phyloP scores from a whole-genome alignment of 2,797 vertebrate genomes.

The Gymnocypris eckloni region DNA sequence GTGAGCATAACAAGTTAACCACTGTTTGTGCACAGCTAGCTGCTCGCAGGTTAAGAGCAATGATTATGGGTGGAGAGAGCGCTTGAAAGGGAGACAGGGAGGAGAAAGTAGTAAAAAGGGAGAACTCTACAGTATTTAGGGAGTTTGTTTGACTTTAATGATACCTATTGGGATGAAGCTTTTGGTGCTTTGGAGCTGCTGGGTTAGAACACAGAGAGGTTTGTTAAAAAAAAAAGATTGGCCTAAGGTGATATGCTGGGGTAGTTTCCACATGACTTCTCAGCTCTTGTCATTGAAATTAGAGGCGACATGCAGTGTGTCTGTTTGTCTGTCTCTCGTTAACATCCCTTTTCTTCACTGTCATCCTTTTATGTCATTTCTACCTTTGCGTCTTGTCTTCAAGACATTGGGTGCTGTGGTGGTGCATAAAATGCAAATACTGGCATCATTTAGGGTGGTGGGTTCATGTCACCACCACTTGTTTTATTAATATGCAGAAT shows the following conservation, averaged over 20 bases:
- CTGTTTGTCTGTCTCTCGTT: slow-evolving; percentile 18
- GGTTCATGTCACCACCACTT: not conserved
- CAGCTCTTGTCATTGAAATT: slow-evolving; percentile 22
- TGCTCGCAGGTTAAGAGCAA: slow-evolving; percentile 11
- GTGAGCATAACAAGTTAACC: slow-evolving; percentile 8
- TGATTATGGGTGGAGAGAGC: slow-evolving; percentile 32
- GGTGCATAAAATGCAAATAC: not conserved
- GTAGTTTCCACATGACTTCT: slow-evolving; percentile 45
- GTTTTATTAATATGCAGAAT: not conserved
- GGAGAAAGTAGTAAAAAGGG: slow-evolving; percentile 43
- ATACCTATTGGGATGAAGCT: slow-evolving; percentile 73
- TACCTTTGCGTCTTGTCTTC: not conserved
- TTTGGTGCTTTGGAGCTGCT: slow-evolving; percentile 67
- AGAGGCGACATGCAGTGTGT: not conserved
- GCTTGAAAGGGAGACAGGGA: slow-evolving; percentile 37
- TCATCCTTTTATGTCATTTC: not conserved
- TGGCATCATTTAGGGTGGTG: not conserved
- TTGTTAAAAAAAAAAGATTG: slow-evolving; percentile 64
- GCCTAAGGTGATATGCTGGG: slow-evolving; percentile 20
- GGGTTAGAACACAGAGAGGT: slow-evolving; percentile 26
- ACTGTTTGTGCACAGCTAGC: not conserved
- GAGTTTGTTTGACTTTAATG: slow-evolving; percentile 78
- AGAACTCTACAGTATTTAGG: slow-evolving; percentile 70
- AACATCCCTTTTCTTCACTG: slow-evolving; percentile 24
- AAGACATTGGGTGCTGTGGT: not conserved